Evolutionary conservation across 2,888 invertebrate species (phyloP), one percentile per base, ranked within the genome.

Genomic region (Rhimphoctona megacephalus): DNA sequence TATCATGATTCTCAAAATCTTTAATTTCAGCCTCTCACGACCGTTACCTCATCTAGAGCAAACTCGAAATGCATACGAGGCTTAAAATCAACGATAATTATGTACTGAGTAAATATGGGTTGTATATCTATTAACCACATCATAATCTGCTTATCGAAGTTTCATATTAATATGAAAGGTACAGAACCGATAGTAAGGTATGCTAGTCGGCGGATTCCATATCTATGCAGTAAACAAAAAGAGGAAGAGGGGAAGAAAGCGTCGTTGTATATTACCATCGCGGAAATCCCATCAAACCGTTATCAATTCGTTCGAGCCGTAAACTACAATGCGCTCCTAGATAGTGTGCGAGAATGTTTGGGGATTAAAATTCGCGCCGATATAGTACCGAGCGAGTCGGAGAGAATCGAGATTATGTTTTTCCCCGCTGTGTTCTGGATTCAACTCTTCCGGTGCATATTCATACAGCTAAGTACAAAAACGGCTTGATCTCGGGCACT

Each of bases 271-370:
- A 73, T 73, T 67, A 36, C 64, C 57, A 57, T n/a, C 46, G 14
- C 78, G 84, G 77, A 88, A 89, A 87, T 88, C 87, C 89, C 83
- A 86, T 88, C 87, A 87, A 82, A 84, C 64, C 83, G 88, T 89
- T 90, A 89, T 89, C 87, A 89, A 87, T 88, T 87, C 84, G 87
- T 78, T 78, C 57, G 66, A 81, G 83, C 80, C 79, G 83, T 89
- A 89, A 89, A 88, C 77, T 83, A 87, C 88, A 88, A 88, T 86
- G 86, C 85, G 54, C 83, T 64, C 79, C 81, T 64, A 25, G 74
- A 70, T n/a, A 39, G 73, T 61, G 73, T 66, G 64, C 54, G 80
- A 54, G 69, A 81, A 74, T 80, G 46, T 72, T 83, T 76, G 81
- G 72, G 86, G 86, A 90, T 90, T 88, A 89, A 89, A 89, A 88